Conservation (phyloP, 2,888 invertebrate species). For the Amiota minor region DNA sequence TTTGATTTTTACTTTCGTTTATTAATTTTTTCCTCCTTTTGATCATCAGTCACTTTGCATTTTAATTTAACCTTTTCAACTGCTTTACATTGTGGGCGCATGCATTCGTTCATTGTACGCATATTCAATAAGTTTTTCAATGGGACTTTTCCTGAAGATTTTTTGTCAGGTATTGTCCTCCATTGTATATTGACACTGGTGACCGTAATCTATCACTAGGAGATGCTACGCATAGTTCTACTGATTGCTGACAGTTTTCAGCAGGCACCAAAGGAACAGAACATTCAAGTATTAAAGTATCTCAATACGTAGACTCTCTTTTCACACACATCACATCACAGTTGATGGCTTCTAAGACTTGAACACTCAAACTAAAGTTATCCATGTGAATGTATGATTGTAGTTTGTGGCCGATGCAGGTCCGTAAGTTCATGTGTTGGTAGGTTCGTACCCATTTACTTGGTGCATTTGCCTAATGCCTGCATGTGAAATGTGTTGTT, state of each 20-base stretch:
- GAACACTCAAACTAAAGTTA: not conserved
- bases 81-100: constrained; percentile 3
- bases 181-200: not conserved
- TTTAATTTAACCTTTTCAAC: constrained; percentile 12
- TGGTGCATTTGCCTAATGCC: constrained; percentile 17
- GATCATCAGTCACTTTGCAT: no score
- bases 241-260: constrained; percentile 21
- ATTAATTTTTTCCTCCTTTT: no score
- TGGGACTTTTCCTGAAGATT: not conserved
- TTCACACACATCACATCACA: not conserved
- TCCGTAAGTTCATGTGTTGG: not conserved
- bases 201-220: constrained; percentile 13
- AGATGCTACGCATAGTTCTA: constrained; percentile 50
- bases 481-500: constrained; percentile 43
- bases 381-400: not conserved
- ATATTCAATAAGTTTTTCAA: constrained; percentile 17
- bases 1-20: no score
- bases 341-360: no score
- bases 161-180: no score
- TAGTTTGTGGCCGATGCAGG: not conserved
- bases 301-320: not conserved
- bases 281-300: not conserved
- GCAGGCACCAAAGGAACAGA: not conserved
- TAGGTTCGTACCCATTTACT: not conserved
- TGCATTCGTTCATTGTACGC: constrained; percentile 3